Conservation (phyloP, 2,888 invertebrate species). For the Dynastes grantii region DNA sequence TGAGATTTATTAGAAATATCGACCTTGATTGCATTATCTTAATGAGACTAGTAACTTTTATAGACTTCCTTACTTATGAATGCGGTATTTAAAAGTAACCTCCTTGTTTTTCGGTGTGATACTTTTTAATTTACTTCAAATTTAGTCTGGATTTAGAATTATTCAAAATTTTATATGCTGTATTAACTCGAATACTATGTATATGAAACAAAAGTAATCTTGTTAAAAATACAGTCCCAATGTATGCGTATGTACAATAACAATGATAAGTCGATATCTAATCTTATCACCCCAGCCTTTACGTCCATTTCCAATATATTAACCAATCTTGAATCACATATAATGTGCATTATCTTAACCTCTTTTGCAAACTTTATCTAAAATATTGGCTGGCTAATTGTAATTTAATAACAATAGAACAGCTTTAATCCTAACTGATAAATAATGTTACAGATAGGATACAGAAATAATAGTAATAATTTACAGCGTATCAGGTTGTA, state of each 20-base stretch:
- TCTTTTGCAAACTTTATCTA: neutral
- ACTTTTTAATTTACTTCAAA: no score
- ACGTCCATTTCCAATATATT: slow-evolving; percentile 33
- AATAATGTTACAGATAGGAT: neutral
- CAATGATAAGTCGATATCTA: slow-evolving; percentile 30
- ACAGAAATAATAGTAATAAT: neutral
- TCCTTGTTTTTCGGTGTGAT: no score
- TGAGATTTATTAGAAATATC: no score
- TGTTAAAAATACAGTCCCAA: slow-evolving; percentile 9
- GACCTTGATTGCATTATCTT: no score
- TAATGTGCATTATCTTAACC: slow-evolving; percentile 18
- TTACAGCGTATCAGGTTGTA: neutral
- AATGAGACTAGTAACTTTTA: no score
- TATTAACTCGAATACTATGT: neutral
- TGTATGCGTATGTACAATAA: slow-evolving; percentile 14
- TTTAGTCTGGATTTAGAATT: no score
- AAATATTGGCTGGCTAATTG: slow-evolving; percentile 9
- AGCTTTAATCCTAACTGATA: neutral
- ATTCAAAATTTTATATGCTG: neutral
- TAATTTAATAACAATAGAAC: slow-evolving; percentile 18
- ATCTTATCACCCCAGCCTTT: slow-evolving; percentile 28
- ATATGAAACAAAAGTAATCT: slow-evolving; percentile 29
- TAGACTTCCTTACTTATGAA: no score
- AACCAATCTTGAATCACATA: slow-evolving; percentile 20
- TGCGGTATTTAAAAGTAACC: no score